These are phyloP conservation scores for Barypeithes pellucidus DNA, from an alignment of 2,888 invertebrate species.

Conservation along the genomic window DNA sequence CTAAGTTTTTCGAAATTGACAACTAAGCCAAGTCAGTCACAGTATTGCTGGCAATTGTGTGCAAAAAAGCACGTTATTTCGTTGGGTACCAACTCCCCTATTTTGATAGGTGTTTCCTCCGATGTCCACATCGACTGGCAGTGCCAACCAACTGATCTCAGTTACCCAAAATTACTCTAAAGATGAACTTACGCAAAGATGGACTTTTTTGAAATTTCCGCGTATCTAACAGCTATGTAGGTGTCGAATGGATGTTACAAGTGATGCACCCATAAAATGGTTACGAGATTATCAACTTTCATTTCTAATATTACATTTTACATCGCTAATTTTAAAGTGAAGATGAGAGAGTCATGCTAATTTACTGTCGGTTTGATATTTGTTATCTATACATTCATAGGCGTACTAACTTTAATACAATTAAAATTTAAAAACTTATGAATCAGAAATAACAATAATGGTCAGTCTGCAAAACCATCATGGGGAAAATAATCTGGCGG, in stretches of 20 bases:
- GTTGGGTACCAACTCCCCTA: no score
- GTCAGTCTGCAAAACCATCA: no score
- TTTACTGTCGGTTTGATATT: conserved; percentile 29
- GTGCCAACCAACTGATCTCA: no score
- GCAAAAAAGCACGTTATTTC: no score
- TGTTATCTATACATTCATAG: conserved; percentile 33
- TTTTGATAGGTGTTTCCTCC: no score
- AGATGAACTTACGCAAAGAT: conserved; percentile 50
- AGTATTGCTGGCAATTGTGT: no score
- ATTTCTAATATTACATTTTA: conserved; percentile 65
- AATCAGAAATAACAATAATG: no score
- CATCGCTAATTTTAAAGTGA: conserved; percentile 54
- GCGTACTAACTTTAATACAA: conserved; percentile 8
- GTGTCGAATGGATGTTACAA: conserved; percentile 49
- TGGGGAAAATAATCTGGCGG: no score
- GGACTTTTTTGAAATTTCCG: conserved; percentile 52
- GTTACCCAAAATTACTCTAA: not conserved
- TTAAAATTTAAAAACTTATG: not conserved
- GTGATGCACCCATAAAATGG: conserved; percentile 55
- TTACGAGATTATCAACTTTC: conserved; percentile 64
- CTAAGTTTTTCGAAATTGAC: no score
- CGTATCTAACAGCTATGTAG: conserved; percentile 52
- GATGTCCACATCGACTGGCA: no score
- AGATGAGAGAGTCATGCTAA: conserved; percentile 41
- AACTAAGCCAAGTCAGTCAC: no score